Percentiles rank a stretch among this genome's conserved stretches.
Evolutionary conservation across 2,888 invertebrate species (phyloP).

Genomic region (Plutella xylostella): DNA sequence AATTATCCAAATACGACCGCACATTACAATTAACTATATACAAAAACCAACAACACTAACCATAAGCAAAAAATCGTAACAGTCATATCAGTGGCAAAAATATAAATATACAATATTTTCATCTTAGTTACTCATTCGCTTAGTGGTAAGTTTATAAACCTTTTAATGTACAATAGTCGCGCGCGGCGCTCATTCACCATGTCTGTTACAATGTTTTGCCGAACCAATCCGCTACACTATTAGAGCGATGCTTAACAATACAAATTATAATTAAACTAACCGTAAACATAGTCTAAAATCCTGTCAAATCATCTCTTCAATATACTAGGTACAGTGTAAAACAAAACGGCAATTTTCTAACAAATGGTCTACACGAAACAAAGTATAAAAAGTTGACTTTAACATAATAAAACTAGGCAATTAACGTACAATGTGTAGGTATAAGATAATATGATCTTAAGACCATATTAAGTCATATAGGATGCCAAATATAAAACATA

Average conservation of each 20-base stretch:
- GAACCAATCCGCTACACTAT: not conserved
- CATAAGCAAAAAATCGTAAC: slow-evolving; percentile 29
- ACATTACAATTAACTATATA: slow-evolving; percentile 26
- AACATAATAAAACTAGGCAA: no score
- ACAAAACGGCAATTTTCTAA: not conserved
- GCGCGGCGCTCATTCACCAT: slow-evolving; percentile 9
- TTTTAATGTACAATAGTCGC: slow-evolving; percentile 19
- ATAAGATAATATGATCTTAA: no score
- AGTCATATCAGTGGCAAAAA: slow-evolving; percentile 17
- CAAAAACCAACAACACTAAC: slow-evolving; percentile 22
- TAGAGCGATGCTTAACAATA: no score
- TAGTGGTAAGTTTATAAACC: slow-evolving; percentile 3
- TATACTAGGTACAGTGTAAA: not conserved
- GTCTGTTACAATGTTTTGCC: slow-evolving; percentile 21
- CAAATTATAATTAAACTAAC: no score
- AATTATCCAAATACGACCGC: slow-evolving; percentile 32
- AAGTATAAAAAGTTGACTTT: no score
- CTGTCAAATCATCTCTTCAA: not conserved
- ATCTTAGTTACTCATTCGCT: slow-evolving; percentile 10
- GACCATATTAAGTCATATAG: no score
- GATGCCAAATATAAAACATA: no score
- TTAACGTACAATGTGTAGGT: no score
- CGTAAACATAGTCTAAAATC: no score
- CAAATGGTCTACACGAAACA: not conserved
- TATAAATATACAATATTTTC: slow-evolving; percentile 16